phyloP scores from a whole-genome alignment of 2,888 invertebrate genomes.

The Noctua janthina region DNA sequence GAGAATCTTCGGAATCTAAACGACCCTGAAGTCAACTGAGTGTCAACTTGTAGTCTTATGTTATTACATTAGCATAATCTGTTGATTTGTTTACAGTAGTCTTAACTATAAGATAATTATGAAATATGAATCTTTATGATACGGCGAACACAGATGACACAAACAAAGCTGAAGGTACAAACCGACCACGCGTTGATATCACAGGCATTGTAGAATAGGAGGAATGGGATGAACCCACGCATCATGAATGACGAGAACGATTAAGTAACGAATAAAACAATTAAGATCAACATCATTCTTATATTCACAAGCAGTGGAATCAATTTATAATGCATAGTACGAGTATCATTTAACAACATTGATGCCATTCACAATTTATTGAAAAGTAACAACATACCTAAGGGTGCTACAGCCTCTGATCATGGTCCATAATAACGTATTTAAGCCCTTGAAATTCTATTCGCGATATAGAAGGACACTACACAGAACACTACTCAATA shows the following conservation, averaged over 20 bases:
- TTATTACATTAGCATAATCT: conserved; percentile 18
- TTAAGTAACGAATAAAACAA: neutral
- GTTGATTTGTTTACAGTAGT: neutral
- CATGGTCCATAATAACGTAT: neutral
- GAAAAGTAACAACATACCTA: neutral
- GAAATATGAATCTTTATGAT: neutral
- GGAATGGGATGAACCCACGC: neutral
- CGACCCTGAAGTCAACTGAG: conserved; percentile 3
- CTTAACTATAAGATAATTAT: conserved; percentile 5
- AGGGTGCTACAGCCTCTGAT: neutral
- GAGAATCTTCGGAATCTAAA: neutral
- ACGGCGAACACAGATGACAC: neutral
- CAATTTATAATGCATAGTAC: neutral
- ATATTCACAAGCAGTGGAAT: neutral
- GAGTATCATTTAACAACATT: neutral
- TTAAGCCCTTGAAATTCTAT: neutral
- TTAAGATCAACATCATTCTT: neutral
- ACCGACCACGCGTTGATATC: neutral
- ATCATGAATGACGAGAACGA: neutral
- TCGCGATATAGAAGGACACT: neutral
- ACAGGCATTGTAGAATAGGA: neutral
- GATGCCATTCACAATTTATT: neutral
- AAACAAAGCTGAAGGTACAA: neutral
- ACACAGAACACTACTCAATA: neutral
- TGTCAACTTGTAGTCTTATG: neutral